These are phyloP conservation scores for Oikopleura dioica DNA, from an alignment of 23 tunicate genomes.

Conservation along the genomic window DNA sequence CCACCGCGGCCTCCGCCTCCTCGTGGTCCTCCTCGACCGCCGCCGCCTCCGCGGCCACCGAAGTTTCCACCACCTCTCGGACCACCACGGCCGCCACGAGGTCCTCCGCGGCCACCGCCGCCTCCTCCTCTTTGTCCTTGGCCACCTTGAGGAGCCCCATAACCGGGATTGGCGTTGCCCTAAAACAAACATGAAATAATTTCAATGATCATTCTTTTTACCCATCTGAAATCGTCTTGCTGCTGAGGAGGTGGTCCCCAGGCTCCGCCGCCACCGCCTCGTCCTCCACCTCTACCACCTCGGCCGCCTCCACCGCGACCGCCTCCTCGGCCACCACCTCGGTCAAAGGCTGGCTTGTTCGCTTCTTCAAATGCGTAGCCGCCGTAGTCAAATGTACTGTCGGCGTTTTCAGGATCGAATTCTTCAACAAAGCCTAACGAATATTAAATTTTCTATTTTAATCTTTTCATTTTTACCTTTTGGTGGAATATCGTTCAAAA, in stretches of 20 bases:
- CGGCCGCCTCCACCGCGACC: not conserved
- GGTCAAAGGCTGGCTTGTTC: too few relatives aligned
- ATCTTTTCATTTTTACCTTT: too few relatives aligned
- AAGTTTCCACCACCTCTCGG: not conserved
- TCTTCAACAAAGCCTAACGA: too few relatives aligned
- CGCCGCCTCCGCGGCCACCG: not conserved
- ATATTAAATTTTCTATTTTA: too few relatives aligned
- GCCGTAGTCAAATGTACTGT: not conserved
- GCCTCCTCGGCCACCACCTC: not conserved
- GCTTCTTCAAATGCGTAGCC: not conserved
- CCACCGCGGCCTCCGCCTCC: not conserved
- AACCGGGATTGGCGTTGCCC: not conserved
- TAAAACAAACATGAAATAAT: not conserved
- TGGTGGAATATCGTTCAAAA: not conserved
- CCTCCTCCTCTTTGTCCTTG: not conserved
- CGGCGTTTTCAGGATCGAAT: not conserved
- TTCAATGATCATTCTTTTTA: not conserved
- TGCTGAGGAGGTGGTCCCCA: not conserved
- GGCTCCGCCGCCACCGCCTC: not conserved
- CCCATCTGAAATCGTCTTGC: not conserved
- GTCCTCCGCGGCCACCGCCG: not conserved
- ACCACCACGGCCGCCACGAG: not conserved
- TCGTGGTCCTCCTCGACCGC: not conserved
- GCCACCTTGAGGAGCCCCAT: too few relatives aligned
- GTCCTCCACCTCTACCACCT: not conserved